Evolutionary conservation across 2,113 vertebrate species (phyloP).

Genomic region (Bos javanicus): DNA sequence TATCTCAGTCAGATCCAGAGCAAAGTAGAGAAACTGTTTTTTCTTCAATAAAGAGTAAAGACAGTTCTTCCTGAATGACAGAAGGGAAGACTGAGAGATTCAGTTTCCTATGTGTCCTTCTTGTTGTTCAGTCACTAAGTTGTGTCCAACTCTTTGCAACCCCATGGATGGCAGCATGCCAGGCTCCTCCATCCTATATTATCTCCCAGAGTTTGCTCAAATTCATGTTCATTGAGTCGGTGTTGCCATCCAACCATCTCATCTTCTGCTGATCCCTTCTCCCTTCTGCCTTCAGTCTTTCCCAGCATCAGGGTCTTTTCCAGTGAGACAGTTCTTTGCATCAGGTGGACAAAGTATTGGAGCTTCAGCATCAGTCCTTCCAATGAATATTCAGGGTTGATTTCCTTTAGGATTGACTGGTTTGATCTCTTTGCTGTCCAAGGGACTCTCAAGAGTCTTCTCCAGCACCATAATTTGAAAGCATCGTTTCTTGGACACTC

Average conservation of each 20-base stretch:
- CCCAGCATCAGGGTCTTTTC: neutral
- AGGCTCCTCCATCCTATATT: neutral
- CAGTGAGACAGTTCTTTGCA: neutral
- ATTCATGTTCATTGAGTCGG: neutral
- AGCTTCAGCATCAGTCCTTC: neutral
- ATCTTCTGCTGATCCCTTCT: neutral
- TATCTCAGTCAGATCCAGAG: conserved; percentile 2
- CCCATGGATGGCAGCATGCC: neutral
- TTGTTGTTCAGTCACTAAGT: neutral
- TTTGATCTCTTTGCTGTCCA: neutral
- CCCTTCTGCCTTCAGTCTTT: neutral
- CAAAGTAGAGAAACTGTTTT: neutral
- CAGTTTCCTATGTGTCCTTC: neutral
- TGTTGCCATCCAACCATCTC: neutral
- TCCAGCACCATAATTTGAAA: neutral
- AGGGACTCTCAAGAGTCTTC: neutral
- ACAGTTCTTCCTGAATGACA: neutral
- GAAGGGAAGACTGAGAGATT: neutral
- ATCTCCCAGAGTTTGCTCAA: neutral
- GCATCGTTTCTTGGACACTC: neutral
- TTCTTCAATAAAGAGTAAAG: neutral
- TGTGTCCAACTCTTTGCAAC: neutral
- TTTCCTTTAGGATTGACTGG: neutral
- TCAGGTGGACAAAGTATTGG: neutral
- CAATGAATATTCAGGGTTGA: neutral